Evolutionary conservation across 2,888 invertebrate species (phyloP).

Genomic region (Boloria euphrosyne): DNA sequence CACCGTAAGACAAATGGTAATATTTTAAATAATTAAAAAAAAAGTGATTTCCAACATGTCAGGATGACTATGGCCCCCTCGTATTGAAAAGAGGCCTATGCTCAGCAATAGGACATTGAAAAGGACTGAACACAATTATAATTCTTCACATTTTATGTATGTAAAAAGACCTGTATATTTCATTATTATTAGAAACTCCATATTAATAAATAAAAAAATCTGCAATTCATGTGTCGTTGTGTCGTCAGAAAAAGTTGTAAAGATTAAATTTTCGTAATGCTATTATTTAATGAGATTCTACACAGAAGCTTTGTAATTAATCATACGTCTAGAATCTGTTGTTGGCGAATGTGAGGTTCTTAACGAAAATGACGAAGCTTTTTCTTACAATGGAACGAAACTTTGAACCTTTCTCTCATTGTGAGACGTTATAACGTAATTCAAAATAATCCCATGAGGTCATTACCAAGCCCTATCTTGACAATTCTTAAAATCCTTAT

Average conservation of each 20-base stretch:
- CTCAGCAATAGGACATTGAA: no score
- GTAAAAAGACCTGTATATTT: no score
- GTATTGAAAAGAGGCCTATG: no score
- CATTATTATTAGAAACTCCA: no score
- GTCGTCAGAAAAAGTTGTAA: neutral
- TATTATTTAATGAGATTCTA: slow-evolving; percentile 27
- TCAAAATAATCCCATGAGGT: slow-evolving; percentile 25
- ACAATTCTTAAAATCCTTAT: no score
- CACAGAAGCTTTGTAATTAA: slow-evolving; percentile 29
- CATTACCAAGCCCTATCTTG: slow-evolving; percentile 2
- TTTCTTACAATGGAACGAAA: slow-evolving; percentile 32
- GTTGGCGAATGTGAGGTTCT: slow-evolving; percentile 27
- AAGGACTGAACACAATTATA: no score
- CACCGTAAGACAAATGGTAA: no score
- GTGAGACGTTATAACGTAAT: slow-evolving; percentile 29
- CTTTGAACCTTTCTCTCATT: slow-evolving; percentile 31
- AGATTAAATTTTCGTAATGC: neutral
- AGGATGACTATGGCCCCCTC: no score
- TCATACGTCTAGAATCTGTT: slow-evolving; percentile 33
- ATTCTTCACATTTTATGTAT: no score
- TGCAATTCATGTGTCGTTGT: neutral
- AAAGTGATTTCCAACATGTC: no score
- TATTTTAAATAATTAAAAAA: no score
- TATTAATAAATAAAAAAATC: slow-evolving; percentile 1
- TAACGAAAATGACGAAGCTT: slow-evolving; percentile 33